phyloP scores from a whole-genome alignment of 2,888 invertebrate species.

The Apamea crenata region DNA sequence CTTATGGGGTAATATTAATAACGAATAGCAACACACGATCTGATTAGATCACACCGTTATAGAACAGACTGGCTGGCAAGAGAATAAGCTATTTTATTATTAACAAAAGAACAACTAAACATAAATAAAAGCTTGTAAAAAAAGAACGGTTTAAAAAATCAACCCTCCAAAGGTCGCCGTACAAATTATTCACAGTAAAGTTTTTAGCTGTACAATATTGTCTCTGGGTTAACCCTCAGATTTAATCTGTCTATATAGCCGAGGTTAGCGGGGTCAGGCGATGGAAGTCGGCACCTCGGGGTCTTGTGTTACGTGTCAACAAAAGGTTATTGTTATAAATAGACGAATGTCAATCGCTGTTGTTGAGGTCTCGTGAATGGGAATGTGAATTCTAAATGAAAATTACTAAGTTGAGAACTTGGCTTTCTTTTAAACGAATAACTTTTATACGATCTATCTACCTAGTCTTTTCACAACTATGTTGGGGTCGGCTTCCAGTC shows the following conservation, averaged over 20 bases:
- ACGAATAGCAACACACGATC: too few species aligned
- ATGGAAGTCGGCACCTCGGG: conserved; percentile 42
- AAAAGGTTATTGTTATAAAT: conserved; percentile 65
- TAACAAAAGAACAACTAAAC: conserved; percentile 26
- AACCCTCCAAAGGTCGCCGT: conserved; percentile 31
- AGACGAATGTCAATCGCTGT: conserved; percentile 49
- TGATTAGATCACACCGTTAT: background rate
- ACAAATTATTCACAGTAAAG: conserved; percentile 46
- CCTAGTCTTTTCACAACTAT: background rate
- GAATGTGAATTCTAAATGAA: conserved; percentile 7
- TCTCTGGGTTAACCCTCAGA: conserved; percentile 44
- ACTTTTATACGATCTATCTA: background rate
- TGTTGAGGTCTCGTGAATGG: conserved; percentile 15
- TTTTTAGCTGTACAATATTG: conserved; percentile 34
- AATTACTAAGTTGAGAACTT: background rate
- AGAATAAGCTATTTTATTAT: background rate
- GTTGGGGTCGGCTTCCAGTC: background rate
- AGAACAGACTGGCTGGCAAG: background rate
- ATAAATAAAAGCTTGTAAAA: too few species aligned
- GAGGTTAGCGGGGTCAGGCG: conserved; percentile 54
- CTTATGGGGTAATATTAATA: too few species aligned
- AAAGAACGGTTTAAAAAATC: conserved; percentile 6
- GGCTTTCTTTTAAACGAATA: background rate
- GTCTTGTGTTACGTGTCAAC: conserved; percentile 47
- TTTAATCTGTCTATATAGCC: conserved; percentile 55